These are phyloP conservation scores for Trachymyrmex septentrionalis DNA, from an alignment of 1,140 invertebrate species.

Conservation along the genomic window DNA sequence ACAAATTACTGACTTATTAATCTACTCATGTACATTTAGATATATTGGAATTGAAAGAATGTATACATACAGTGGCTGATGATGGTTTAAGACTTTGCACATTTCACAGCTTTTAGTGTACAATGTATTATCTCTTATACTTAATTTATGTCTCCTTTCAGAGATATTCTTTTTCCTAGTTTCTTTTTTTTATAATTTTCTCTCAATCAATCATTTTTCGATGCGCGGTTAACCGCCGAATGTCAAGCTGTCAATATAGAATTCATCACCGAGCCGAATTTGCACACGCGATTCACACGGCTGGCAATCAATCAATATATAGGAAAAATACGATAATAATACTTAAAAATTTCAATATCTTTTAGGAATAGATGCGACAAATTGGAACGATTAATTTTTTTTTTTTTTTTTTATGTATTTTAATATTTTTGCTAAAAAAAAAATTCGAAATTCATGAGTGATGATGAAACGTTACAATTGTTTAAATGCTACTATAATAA, in stretches of 20 bases:
- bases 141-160: neutral
- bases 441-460: neutral
- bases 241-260: constrained; percentile 49
- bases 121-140: neutral
- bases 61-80: neutral
- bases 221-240: constrained; percentile 57
- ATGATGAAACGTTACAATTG: neutral
- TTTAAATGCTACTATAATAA: neutral
- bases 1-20: too few relatives aligned
- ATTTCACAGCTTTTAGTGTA: neutral
- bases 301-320: constrained; percentile 58
- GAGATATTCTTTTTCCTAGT: neutral
- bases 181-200: constrained; percentile 52
- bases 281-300: constrained; percentile 47
- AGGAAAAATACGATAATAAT: constrained; percentile 43
- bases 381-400: constrained; percentile 3
- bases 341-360: constrained; percentile 47
- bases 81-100: neutral
- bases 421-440: neutral
- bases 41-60: neutral
- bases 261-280: constrained; percentile 52
- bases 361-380: constrained; percentile 4
- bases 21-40: neutral
- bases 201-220: constrained; percentile 49
- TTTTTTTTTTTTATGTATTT: neutral